A percentile compares a stretch with the other conserved stretches of the same genome.
phyloP scores from a whole-genome alignment of 2,113 vertebrate genomes.

The Tilapia sparmanii region DNA sequence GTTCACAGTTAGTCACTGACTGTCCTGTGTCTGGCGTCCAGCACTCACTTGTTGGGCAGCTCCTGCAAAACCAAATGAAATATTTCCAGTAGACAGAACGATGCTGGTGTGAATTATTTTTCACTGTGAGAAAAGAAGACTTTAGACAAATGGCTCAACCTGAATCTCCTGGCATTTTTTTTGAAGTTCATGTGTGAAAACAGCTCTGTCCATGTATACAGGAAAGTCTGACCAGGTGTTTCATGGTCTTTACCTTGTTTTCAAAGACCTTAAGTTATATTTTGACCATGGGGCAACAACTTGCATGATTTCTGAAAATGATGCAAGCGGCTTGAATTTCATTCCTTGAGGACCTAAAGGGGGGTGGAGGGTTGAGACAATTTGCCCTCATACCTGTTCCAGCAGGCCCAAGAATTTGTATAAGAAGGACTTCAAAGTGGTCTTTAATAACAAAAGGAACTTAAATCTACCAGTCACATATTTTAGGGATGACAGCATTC shows the following conservation, averaged over 20 bases:
- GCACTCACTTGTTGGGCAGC: neutral
- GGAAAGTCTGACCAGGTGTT: conserved; percentile 13
- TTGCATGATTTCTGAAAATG: neutral
- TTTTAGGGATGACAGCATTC: conserved; percentile 22
- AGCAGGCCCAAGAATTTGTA: conserved; percentile 56
- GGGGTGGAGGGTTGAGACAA: conserved; percentile 1
- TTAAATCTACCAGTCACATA: conserved; percentile 47
- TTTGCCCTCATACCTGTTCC: conserved; percentile 29
- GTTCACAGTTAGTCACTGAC: neutral
- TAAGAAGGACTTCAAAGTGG: conserved; percentile 19
- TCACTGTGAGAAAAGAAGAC: neutral
- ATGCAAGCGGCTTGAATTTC: conserved; percentile 23
- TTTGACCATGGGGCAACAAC: conserved; percentile 3
- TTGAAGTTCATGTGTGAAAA: neutral
- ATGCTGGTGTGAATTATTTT: neutral
- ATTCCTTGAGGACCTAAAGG: neutral
- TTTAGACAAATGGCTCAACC: neutral
- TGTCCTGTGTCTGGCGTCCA: neutral
- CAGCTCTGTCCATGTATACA: neutral
- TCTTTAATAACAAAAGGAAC: conserved; percentile 44
- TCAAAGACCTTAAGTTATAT: neutral
- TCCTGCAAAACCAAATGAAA: neutral
- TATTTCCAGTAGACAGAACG: neutral
- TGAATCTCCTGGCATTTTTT: neutral
- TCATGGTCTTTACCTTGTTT: neutral